phyloP scores from a whole-genome alignment of 2,797 vertebrate species.

The Arnoldichthys spilopterus region DNA sequence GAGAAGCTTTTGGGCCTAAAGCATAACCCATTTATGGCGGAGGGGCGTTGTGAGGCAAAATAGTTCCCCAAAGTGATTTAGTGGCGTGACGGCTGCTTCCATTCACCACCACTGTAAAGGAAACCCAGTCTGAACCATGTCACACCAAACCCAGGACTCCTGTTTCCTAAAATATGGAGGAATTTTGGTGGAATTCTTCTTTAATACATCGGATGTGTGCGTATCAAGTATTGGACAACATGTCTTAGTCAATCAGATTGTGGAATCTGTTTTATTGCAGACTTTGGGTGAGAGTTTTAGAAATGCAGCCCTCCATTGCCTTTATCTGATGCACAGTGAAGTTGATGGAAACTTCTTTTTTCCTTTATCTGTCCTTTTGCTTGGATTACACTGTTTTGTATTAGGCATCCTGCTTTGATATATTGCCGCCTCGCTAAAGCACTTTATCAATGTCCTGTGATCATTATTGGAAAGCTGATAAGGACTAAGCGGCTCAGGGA shows the following conservation, averaged over 20 bases:
- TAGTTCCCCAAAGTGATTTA: too few relatives aligned
- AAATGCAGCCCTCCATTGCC: neutral
- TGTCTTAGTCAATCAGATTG: neutral
- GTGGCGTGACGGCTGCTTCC: too few relatives aligned
- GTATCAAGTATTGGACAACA: neutral
- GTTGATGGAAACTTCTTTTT: slow-evolving; percentile 21
- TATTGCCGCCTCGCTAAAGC: slow-evolving; percentile 19
- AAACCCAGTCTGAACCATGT: too few relatives aligned
- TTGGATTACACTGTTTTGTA: slow-evolving; percentile 32
- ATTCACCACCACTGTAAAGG: too few relatives aligned
- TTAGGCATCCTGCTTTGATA: slow-evolving; percentile 24
- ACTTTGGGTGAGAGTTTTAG: neutral
- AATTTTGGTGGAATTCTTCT: too few relatives aligned
- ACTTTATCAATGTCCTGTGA: slow-evolving; percentile 40
- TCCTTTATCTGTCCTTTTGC: slow-evolving; percentile 28
- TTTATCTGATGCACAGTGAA: slow-evolving; percentile 33
- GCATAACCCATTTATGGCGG: too few relatives aligned
- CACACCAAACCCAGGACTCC: too few relatives aligned
- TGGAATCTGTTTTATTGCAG: neutral
- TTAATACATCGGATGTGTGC: too few relatives aligned
- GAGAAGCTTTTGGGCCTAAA: too few relatives aligned
- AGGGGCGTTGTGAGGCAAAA: too few relatives aligned
- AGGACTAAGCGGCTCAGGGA: neutral
- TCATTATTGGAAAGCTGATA: slow-evolving; percentile 31
- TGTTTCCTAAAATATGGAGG: too few relatives aligned